Evolutionary conservation across 2,113 vertebrate species (phyloP).

Genomic region (Campylorhamphus procurvoides): DNA sequence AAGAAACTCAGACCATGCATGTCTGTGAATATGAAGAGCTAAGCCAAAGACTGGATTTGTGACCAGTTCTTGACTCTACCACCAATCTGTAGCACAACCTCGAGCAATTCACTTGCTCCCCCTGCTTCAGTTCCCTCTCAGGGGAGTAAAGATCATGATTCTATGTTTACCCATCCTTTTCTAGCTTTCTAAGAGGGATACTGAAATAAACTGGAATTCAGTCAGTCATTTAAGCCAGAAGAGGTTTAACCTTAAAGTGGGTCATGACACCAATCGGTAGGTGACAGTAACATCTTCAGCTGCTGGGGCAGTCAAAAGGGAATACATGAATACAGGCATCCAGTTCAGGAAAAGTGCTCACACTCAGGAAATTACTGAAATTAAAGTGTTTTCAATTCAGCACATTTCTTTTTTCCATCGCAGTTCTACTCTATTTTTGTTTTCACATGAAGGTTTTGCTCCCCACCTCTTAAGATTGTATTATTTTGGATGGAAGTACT

Average conservation of each 20-base stretch:
- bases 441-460: background rate
- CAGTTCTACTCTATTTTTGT: background rate
- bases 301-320: background rate
- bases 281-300: background rate
- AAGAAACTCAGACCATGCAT: background rate
- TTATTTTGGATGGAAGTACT: conserved; percentile 31
- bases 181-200: background rate
- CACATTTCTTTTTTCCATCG: background rate
- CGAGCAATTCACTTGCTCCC: background rate
- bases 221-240: background rate
- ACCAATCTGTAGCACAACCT: background rate
- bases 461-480: background rate
- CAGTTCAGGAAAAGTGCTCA: background rate
- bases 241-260: background rate
- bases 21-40: background rate
- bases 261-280: accelerated
- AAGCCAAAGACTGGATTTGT: background rate
- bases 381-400: background rate
- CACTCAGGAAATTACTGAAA: background rate
- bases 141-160: background rate
- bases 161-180: background rate
- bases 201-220: background rate
- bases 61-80: background rate
- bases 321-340: background rate
- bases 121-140: background rate